Evolutionary conservation across 2,113 vertebrate genomes (phyloP).

Genomic region (Solenodon paradoxus): DNA sequence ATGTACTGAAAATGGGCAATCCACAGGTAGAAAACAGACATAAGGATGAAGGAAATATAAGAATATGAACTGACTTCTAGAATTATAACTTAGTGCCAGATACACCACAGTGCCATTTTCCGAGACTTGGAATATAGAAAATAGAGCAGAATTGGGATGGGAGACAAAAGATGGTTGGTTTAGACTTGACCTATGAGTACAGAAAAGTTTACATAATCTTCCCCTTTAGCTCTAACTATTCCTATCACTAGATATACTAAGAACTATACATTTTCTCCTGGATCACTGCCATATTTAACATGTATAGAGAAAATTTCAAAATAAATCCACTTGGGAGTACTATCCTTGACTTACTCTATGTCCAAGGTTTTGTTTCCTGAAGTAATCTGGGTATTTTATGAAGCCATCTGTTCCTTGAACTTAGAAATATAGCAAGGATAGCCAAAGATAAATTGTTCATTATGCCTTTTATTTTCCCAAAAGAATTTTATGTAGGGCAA

Average conservation of each 20-base stretch:
- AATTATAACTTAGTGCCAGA: neutral
- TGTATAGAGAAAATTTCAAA: neutral
- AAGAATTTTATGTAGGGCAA: slow-evolving; percentile 22
- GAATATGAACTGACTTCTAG: neutral
- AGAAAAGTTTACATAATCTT: neutral
- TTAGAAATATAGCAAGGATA: slow-evolving; percentile 36
- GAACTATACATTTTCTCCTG: neutral
- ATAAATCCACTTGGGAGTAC: neutral
- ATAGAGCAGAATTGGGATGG: neutral
- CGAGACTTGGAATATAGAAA: neutral
- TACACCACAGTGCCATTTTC: neutral
- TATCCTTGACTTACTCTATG: neutral
- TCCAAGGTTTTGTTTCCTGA: neutral
- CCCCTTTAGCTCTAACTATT: neutral
- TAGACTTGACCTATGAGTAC: neutral
- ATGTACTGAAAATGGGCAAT: neutral
- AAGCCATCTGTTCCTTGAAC: slow-evolving; percentile 24
- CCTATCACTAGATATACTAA: neutral
- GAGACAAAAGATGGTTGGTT: neutral
- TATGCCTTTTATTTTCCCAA: slow-evolving; percentile 1
- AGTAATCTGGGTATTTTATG: slow-evolving; percentile 21
- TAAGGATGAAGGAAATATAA: neutral
- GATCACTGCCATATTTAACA: neutral
- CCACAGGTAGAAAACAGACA: neutral
- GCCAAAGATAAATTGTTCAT: slow-evolving; percentile 50